Base-by-base conservation (phyloP, 2,797 vertebrate genomes). In the Dryobates pubescens region DNA sequence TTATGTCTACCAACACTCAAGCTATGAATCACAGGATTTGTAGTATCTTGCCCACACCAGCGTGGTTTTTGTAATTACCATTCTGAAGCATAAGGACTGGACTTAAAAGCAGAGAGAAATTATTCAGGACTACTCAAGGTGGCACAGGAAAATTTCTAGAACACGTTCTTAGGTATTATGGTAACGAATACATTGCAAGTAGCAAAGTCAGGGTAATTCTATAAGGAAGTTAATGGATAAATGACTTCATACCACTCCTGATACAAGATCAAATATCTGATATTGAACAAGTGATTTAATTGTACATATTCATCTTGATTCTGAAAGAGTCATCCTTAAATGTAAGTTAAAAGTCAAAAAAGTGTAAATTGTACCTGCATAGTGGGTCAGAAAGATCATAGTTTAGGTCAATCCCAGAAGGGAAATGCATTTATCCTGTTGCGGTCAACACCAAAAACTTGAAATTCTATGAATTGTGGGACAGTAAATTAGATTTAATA, bases 341-440 rank as follows among this genome's bases (percentile, higher is more conserved):
- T 67, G 43, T 27, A 89, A 74, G 38, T 57, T 57, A 34, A 78
- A 94, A 92, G 76, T 65, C 62, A 94, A 78, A 87, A 62, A 83
- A 88, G 71, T 62, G 17, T 65, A 92, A 94, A 90, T 88, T 74
- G 76, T 82, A 90, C 93, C 80, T 82, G 90, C 69, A 85, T 17
- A 92, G 58, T 67, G 68, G 62, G 80, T 94, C 80, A 90, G 76
- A 90, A 92, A 90, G 75, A 77, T 78, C 76, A 90, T 78, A 78
- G 81, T 82, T 90, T 90, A 92, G 68, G 81, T 75, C 76, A 92
- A 88, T 73, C 49, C 90, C 84, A 90, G 72, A 88, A 78, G 59
- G 72, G 85, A 92, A 92, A 90, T 90, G 84, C 73, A 88, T 90
- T 88, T 90, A 86, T 88, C 77, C 77, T 90, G 86, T 76, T 92